Conservation (phyloP, 2,797 vertebrate species). For the Trichosurus vulpecula region DNA sequence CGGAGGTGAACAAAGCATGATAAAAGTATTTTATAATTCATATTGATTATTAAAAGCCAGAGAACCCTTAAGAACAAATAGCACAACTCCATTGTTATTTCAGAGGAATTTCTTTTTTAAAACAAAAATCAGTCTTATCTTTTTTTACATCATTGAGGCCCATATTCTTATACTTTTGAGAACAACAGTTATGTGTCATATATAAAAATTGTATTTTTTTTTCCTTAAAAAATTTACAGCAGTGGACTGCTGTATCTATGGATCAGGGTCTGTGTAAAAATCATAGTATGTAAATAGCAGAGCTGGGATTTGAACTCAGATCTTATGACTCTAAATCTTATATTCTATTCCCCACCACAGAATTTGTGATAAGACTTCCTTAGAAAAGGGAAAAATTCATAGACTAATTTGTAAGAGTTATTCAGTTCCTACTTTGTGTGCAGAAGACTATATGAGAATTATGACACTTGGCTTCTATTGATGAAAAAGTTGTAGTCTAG, state of each 20-base stretch:
- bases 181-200: slow-evolving; percentile 76
- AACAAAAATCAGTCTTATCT: neutral
- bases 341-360: neutral
- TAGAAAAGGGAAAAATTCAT: neutral
- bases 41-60: neutral
- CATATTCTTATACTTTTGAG: slow-evolving; percentile 75
- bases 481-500: neutral
- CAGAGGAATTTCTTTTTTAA: neutral
- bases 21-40: neutral
- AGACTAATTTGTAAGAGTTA: neutral
- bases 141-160: neutral
- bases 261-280: slow-evolving; percentile 52
- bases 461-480: neutral
- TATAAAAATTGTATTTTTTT: slow-evolving; percentile 76
- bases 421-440: neutral
- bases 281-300: neutral
- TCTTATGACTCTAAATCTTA: neutral
- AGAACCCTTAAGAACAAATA: neutral
- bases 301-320: neutral
- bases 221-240: slow-evolving; percentile 66
- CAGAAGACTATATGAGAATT: neutral
- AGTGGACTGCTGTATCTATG: slow-evolving; percentile 55
- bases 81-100: neutral
- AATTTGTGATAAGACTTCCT: neutral
- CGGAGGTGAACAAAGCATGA: slow-evolving; percentile 46